Conservation (phyloP, 2,888 invertebrate genomes). For the Plebejus melissa region DNA sequence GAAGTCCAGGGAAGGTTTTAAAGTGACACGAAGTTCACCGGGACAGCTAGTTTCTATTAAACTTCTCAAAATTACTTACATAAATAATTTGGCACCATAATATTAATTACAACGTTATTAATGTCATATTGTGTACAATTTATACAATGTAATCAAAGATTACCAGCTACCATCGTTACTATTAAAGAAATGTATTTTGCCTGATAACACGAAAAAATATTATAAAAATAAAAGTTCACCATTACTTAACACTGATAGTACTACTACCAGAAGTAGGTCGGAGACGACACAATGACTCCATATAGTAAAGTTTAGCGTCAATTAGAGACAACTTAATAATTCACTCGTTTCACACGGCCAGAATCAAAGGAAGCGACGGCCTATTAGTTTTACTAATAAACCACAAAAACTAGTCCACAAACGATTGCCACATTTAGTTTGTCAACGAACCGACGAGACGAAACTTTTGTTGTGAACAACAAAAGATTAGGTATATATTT, state of each 20-base stretch:
- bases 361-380: constrained; percentile 13
- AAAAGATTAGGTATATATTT: neutral
- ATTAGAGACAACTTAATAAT: constrained; percentile 55
- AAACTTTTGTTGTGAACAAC: neutral
- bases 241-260: neutral
- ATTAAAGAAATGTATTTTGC: no score
- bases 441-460: neutral
- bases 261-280: constrained; percentile 12
- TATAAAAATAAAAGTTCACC: neutral
- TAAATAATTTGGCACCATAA: no score
- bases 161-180: no score
- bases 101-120: no score
- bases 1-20: no score
- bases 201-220: neutral
- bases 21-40: no score
- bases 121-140: no score
- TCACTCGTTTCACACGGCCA: constrained; percentile 41
- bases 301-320: constrained; percentile 45
- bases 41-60: no score
- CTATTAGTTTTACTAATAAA: constrained; percentile 15
- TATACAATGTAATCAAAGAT: no score
- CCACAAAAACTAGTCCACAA: constrained; percentile 6
- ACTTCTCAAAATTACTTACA: no score
- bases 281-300: constrained; percentile 27
- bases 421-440: constrained; percentile 20